A percentile compares a stretch with the other conserved stretches of the same genome.
These are phyloP conservation scores for Syncerus caffer DNA, from an alignment of 2,797 vertebrate species.

Conservation along the genomic window DNA sequence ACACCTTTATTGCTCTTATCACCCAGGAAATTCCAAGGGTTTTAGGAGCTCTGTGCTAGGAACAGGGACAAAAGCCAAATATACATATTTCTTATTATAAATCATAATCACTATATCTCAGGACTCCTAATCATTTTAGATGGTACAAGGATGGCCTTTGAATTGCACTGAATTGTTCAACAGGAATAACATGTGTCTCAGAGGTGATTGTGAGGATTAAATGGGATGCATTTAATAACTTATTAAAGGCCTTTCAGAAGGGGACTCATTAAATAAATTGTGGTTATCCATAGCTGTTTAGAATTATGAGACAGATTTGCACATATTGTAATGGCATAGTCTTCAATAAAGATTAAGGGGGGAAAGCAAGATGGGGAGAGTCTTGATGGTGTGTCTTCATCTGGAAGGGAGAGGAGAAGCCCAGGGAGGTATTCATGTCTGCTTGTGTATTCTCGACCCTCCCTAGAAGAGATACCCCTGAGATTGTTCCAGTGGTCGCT, in stretches of 20 bases:
- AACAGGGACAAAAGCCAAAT: background rate
- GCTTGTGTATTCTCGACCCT: background rate
- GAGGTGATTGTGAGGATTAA: background rate
- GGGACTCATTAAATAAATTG: background rate
- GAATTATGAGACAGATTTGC: constrained; percentile 34
- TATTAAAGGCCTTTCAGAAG: background rate
- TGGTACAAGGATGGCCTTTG: background rate
- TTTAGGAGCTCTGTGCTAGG: background rate
- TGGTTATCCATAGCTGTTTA: background rate
- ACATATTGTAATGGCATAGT: background rate
- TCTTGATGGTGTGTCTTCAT: background rate
- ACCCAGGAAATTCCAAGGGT: background rate
- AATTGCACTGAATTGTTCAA: background rate
- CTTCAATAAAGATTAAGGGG: background rate
- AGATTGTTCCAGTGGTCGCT: background rate
- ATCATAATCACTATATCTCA: background rate
- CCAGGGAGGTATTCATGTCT: accelerated
- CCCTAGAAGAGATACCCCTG: background rate
- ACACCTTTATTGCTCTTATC: background rate
- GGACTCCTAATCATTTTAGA: background rate
- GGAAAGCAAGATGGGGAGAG: background rate
- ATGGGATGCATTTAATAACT: background rate
- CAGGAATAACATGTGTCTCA: background rate
- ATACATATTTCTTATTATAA: background rate
- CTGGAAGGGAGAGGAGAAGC: background rate